Base-by-base conservation (phyloP, 2,113 vertebrate species). In the Electrona antarctica region DNA sequence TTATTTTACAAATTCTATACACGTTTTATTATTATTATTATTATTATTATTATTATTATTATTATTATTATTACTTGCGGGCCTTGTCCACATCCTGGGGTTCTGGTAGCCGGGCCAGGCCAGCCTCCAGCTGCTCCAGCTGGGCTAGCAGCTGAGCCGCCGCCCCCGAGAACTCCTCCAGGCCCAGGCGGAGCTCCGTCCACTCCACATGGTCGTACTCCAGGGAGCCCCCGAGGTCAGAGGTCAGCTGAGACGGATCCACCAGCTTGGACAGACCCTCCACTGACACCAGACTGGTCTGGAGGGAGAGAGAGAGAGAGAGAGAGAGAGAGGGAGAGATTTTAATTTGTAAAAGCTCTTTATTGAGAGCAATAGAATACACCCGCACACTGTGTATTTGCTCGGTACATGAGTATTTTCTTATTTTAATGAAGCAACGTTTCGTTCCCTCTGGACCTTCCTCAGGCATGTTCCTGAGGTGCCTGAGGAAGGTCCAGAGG, bases 121-220 rank as follows among this genome's bases (percentile, higher is more conserved):
- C 96, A 82, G 97, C 95, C 91, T 98, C 97, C 51, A 99, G 93
- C 90, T 98, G 96, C 87, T 99, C 98, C 57, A 99, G 92, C 81
- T 97, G 96, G 0, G 95, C 95, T 9, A 99, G 91, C 75, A 99
- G 93, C 91, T 98, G 97, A 47, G 95, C 91, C 0, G 97, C 97
- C 0, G 95, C 97, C 72, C 96, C 96, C 6, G 96, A 97, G 89
- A 99, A 99, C 88, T 98, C 97, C 91, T 99, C 98, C 89, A 98
- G 89, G 11, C 97, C 97, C 68, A 98, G 94, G 0, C 97, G 95
- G 71, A 99, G 89, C 84, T 99, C 98, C 6, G 98, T 98, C 98
- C 98, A 99, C 83, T 98, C 97, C 67, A 98, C 98, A 0, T 99
- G 97, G 90, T 99, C 95, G 67, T 99, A 99, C 93, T 99, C 97